These are phyloP conservation scores for Pelusios castaneus DNA, from an alignment of 2,113 vertebrate genomes.

Conservation along the genomic window DNA sequence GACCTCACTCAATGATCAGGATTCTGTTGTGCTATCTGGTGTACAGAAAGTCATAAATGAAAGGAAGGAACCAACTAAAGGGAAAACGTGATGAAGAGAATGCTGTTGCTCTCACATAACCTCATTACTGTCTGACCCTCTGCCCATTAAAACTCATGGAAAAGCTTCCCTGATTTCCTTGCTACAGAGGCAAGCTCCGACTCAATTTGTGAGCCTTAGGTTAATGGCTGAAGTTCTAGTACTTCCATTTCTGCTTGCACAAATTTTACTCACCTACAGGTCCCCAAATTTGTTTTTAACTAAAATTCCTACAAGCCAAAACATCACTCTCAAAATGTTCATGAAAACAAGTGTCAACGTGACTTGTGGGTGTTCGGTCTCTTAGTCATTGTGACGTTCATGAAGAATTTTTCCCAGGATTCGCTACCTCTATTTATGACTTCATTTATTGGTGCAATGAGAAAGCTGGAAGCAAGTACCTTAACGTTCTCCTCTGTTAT, in stretches of 20 bases:
- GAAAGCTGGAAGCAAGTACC: constrained; percentile 75
- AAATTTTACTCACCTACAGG: rapidly evolving
- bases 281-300: background rate
- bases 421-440: background rate
- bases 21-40: too few species aligned
- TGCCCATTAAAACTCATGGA: background rate
- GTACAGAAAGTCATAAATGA: rapidly evolving
- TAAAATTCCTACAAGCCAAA: background rate
- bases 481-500: constrained; percentile 96
- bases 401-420: background rate
- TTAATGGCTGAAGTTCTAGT: background rate
- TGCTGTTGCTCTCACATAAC: rapidly evolving
- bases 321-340: background rate
- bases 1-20: too few species aligned
- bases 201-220: background rate
- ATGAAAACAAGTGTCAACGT: constrained; percentile 2
- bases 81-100: background rate
- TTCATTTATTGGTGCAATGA: background rate
- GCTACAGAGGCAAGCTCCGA: background rate
- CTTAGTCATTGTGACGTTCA: background rate
- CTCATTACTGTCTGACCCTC: background rate
- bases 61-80: background rate
- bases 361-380: constrained; percentile 9
- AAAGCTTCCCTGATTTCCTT: background rate
- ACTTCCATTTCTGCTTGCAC: background rate